Evolutionary conservation across 2,113 vertebrate genomes (phyloP), one percentile per base, ranked within the genome.

Genomic region (Vulpes vulpes): DNA sequence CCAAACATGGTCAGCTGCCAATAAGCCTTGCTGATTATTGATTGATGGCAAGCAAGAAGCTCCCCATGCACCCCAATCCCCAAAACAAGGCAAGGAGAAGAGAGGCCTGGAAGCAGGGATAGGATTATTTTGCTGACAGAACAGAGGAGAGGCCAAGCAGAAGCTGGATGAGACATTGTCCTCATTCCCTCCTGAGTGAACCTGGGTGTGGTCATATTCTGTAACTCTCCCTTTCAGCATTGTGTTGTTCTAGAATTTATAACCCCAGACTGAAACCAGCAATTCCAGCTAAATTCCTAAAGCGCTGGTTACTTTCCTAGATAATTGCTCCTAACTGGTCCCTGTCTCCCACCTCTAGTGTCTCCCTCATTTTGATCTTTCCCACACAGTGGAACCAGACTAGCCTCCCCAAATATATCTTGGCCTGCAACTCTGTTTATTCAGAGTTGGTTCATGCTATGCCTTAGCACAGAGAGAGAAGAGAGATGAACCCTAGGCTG

Each of bases 351-450:
- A 17, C 88, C 8, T 53, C 84, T 76, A 64, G 19, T 25, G 79
- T 76, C 43, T 92, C 87, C 55, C 60, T 55, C 57, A 89, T 74
- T 86, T 83, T 84, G 32, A 81, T 65, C 14, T 81, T 95, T 93
- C 89, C 91, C 79, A 97, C 91, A 94, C 51, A 71, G 53, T 35
- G 49, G 55, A 89, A 78, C 55, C 59, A 97, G 51, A 89, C 85
- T 88, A 59, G 92, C 62, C 78, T 93, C 85, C 78, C 83, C n/a
- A 96, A 92, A 96, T 76, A 94, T 55, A 96, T 81, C 55, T 67
- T 80, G 51, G 49, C 25, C 65, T 59, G 55, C 27, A n/a, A 67
- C 43, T 62, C 17, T 67, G 55, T 91, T 93, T 95, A 64, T 83
- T 43, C 51, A 59, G 78, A 59, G 83, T 43, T 76, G 92, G 55